Percentiles rank a stretch among this genome's conserved stretches.
Conservation (phyloP, 2,113 vertebrate genomes). For the Bungarus multicinctus region DNA sequence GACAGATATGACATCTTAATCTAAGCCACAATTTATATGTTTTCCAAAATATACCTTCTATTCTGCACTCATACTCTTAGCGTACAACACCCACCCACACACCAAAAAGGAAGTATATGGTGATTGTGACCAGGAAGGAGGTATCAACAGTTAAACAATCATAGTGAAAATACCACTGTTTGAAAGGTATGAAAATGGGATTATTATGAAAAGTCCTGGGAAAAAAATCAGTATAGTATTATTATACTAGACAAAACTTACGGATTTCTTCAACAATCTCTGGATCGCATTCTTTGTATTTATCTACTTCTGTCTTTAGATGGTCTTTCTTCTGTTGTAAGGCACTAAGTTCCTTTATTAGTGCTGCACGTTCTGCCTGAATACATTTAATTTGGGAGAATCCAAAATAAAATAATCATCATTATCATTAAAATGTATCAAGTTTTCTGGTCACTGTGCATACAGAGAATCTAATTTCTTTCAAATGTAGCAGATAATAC, state of each 20-base stretch:
- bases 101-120: background rate
- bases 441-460: background rate
- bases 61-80: background rate
- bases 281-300: conserved; percentile 91
- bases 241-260: conserved; percentile 71
- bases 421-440: background rate
- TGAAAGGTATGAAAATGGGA: background rate
- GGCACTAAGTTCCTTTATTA: conserved; percentile 76
- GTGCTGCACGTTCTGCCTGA: conserved; percentile 78
- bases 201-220: background rate
- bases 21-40: background rate
- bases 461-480: background rate
- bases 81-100: background rate
- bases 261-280: conserved; percentile 88
- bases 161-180: background rate
- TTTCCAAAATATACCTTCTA: background rate
- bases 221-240: background rate
- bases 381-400: conserved; percentile 41
- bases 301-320: conserved; percentile 83
- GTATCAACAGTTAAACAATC: background rate
- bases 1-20: background rate
- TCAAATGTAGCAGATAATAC: background rate
- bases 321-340: conserved; percentile 75
- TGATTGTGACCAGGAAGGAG: background rate
- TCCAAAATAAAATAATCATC: background rate